Percentiles rank a stretch among this genome's conserved stretches.
Conservation (phyloP, 2,113 vertebrate genomes). For the Jaculus jaculus region DNA sequence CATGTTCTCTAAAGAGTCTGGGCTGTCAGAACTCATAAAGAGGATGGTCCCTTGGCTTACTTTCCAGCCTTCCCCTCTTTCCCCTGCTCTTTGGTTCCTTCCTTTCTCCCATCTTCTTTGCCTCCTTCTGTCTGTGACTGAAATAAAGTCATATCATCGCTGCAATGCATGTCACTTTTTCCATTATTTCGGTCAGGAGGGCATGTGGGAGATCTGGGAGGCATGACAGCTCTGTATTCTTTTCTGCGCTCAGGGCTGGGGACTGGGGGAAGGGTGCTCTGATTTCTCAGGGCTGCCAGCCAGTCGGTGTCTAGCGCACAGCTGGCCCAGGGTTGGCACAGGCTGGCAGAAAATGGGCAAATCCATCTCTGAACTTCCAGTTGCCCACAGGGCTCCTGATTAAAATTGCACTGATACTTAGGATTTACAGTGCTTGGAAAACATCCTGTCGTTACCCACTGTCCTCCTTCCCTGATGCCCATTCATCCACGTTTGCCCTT, state of each 20-base stretch:
- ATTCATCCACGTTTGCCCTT: too few relatives aligned
- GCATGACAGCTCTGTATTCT: background rate
- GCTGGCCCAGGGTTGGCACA: too few relatives aligned
- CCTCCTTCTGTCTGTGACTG: background rate
- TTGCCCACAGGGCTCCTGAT: too few relatives aligned
- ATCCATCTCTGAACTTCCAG: too few relatives aligned
- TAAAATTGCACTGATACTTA: too few relatives aligned
- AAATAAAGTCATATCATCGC: background rate
- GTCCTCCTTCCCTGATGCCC: too few relatives aligned
- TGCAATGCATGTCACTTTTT: background rate
- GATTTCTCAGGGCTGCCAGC: too few relatives aligned
- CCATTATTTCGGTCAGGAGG: background rate
- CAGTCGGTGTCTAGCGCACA: too few relatives aligned
- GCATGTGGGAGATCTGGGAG: background rate
- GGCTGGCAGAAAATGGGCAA: too few relatives aligned
- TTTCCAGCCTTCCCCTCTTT: background rate
- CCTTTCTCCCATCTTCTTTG: background rate
- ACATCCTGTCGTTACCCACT: too few relatives aligned
- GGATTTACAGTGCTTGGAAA: too few relatives aligned
- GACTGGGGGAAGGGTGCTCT: background rate
- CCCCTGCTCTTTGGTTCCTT: background rate
- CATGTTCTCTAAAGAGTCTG: background rate
- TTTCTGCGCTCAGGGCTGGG: background rate
- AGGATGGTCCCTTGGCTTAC: background rate
- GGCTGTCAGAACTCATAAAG: background rate